Base-by-base conservation (phyloP, 2,113 vertebrate genomes). In the Eidolon helvum region DNA sequence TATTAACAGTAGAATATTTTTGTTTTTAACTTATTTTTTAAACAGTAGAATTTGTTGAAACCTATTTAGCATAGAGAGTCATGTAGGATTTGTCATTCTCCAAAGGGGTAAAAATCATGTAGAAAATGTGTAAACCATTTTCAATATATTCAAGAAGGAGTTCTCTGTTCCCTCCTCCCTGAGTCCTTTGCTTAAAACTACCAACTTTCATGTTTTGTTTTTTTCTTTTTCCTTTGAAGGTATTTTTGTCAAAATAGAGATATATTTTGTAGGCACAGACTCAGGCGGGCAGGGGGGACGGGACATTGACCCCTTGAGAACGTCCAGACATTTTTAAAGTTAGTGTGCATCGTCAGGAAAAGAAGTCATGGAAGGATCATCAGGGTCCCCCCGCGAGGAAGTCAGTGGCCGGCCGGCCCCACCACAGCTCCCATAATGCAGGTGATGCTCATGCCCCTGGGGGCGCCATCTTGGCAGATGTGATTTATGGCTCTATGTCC, bases 171-270 rank as follows among this genome's bases (percentile, higher is more conserved):
- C 69, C 11, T 35, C 59, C 59, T 40, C 3, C 7, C 10, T 28
- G 33, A 87, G 65, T 69, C 61, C 22, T 50, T 85, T 24, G 9
- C 43, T 68, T 40, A 63, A 50, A 78, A 59, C 18, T 14, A 30
- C 57, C 38, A 10, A 82, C 57, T n/a, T 72, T 66, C 55, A 61
- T 35, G 14, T 72, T 78, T 71, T 63, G 45, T 48, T 48, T 48
- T 77, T 80, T 86, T 12, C 48, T 22, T 83, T 91, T 92, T 74
- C 45, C 72, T 91, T 69, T 77, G 68, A 91, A 61, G 61, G 10
- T 78, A 48, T 87, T 91, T 94, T 94, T 77, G 30, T 93, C 74
- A 87, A 91, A 87, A 91, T 63, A 84, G 57, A 96, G 38, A 72
- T 89, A 89, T 61, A 90, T 89, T 85, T 84, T 45, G 7, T 65